Percentiles rank a stretch among this genome's conserved stretches.
Evolutionary conservation across 2,797 vertebrate genomes (phyloP).

Genomic region (Diceros bicornis): DNA sequence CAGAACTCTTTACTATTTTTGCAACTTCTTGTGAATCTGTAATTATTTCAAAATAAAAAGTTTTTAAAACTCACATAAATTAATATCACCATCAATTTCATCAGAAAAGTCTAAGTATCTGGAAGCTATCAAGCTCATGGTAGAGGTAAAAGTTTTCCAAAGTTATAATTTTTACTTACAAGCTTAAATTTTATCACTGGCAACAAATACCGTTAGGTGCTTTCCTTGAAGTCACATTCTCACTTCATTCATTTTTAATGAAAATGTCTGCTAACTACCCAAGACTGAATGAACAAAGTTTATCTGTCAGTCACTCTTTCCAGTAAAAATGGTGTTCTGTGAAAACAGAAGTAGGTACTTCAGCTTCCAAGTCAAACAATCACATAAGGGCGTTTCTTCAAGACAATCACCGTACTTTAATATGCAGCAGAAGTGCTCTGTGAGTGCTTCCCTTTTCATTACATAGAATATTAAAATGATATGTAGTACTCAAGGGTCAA

Average conservation of each 20-base stretch:
- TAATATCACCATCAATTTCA: neutral
- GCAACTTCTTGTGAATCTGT: neutral
- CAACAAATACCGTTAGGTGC: neutral
- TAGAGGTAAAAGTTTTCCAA: neutral
- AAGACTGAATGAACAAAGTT: conserved; percentile 3
- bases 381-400: neutral
- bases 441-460: neutral
- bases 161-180: neutral
- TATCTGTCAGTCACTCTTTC: neutral
- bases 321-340: neutral
- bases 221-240: neutral
- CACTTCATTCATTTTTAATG: conserved; percentile 1
- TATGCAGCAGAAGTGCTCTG: neutral
- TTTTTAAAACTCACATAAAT: neutral
- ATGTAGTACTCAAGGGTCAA: neutral
- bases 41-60: neutral
- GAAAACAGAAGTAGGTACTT: neutral
- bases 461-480: neutral
- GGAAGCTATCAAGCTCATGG: neutral
- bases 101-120: neutral
- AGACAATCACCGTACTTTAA: neutral
- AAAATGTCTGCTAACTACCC: conserved; percentile 5
- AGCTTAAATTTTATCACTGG: neutral
- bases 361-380: neutral
- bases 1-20: neutral